Percentiles rank a stretch among this genome's conserved stretches.
Evolutionary conservation across 2,113 vertebrate genomes (phyloP).

Genomic region (Melanotaenia duboulayi): DNA sequence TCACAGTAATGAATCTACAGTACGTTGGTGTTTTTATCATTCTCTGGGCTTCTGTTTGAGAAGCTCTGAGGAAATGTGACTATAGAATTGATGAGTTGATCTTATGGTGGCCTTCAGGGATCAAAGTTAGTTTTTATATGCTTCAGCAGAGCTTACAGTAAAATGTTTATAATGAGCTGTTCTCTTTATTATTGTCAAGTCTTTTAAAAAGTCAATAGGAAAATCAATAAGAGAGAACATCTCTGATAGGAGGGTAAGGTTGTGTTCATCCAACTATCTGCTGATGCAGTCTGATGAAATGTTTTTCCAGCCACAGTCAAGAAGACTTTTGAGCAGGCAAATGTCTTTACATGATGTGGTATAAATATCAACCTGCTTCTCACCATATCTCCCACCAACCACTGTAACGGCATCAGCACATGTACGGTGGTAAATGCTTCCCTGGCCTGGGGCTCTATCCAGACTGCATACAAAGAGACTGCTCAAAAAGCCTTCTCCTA

Average conservation of each 20-base stretch:
- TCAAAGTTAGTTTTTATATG: constrained; percentile 26
- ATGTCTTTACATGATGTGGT: not conserved
- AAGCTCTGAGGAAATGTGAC: constrained; percentile 4
- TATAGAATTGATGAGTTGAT: constrained; percentile 19
- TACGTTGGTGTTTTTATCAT: not conserved
- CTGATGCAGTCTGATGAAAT: not conserved
- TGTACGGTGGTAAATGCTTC: too few species aligned
- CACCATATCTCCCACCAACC: too few species aligned
- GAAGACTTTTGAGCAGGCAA: not conserved
- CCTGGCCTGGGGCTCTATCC: too few species aligned
- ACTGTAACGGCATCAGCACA: too few species aligned
- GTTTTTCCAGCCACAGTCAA: not conserved
- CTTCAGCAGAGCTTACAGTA: not conserved
- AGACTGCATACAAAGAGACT: too few species aligned
- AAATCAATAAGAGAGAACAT: constrained; percentile 18
- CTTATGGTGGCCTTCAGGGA: constrained; percentile 6
- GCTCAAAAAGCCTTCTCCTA: too few species aligned
- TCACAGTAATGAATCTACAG: constrained; percentile 19
- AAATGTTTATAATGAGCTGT: constrained; percentile 33
- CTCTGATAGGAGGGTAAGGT: constrained; percentile 20
- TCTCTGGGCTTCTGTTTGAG: not conserved
- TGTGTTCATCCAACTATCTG: constrained; percentile 9
- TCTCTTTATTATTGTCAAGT: constrained; percentile 22
- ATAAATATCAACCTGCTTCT: too few species aligned
- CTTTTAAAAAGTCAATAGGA: constrained; percentile 29